phyloP scores from a whole-genome alignment of 2,797 vertebrate genomes.

The Mormyrus hasselquistii region DNA sequence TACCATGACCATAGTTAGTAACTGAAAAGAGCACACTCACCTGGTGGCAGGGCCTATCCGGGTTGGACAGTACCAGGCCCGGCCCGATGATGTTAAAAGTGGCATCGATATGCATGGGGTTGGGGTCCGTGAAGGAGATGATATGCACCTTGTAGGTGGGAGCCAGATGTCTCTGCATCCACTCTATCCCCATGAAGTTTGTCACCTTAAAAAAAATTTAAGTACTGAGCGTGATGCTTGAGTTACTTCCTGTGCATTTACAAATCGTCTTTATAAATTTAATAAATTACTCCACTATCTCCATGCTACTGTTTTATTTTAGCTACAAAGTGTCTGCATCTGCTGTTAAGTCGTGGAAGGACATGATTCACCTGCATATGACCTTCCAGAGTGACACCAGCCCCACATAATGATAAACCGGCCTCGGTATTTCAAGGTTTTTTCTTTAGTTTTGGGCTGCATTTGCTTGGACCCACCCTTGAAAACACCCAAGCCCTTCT shows the following conservation, averaged over 20 bases:
- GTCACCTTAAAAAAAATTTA: conserved; percentile 70
- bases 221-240: not conserved
- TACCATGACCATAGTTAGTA: not conserved
- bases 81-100: conserved; percentile 99
- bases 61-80: conserved; percentile 91
- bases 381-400: not conserved
- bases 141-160: conserved; percentile 87
- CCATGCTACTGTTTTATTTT: not conserved
- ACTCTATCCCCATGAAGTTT: conserved; percentile 92
- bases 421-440: not conserved
- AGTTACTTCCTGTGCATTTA: not conserved
- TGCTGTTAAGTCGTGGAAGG: not conserved
- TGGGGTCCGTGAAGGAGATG: conserved; percentile 92
- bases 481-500: not conserved
- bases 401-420: not conserved
- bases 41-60: conserved; percentile 90
- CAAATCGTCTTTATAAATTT: not conserved
- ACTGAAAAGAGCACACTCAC: conserved; percentile 48
- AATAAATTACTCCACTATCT: not conserved
- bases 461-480: not conserved
- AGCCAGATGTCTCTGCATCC: conserved; percentile 94
- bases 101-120: conserved; percentile 98
- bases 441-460: not conserved
- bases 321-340: not conserved
- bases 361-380: not conserved